Base-by-base conservation (phyloP, 2,797 vertebrate species). In the Propithecus deckenii region DNA sequence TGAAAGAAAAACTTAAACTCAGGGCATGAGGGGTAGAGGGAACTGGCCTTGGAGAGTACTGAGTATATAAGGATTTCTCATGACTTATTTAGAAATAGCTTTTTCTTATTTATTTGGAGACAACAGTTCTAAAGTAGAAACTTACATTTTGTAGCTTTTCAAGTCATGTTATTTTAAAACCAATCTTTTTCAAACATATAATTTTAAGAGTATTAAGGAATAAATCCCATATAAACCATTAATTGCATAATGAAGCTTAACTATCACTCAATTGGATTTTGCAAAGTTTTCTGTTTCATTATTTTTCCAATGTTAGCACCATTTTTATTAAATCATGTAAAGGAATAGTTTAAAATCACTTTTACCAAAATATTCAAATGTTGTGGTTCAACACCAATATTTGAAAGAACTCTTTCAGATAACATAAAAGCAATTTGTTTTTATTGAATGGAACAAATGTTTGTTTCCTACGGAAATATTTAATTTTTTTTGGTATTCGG, bases 381-480 rank as follows among this genome's bases (percentile, higher is more conserved):
- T 89, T 97, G 91, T 97, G 23, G 65, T 97, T 98, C 94, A 86
- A 84, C 48, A 95, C 95, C 97, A 98, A 61, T 97, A 93, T 98
- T 93, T 94, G 86, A 72, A 89, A 96, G 93, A 97, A 85, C 59
- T 48, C 96, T 98, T 98, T 98, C 90, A 97, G 98, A 97, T 91
- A 93, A 61, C 86, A 97, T 74, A 98, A 98, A 98, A 98, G 95
- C 96, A 96, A 97, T 98, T 98, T 98, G 95, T 98, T 98, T 98
- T 97, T 89, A 96, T 84, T 97, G 96, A 35, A 8, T 97, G 90
- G 97, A 94, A 98, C 81, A 97, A 81, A 96, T 98, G 93, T 95
- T 95, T 97, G 95, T 95, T 98, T 87, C 55, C 97, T 80, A 96
- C 95, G 96, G 67, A 95, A 35, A 59, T 32, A 74, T 74, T 55